Percentiles rank a stretch among this genome's conserved stretches.
These are phyloP conservation scores for Acleris holmiana DNA, from an alignment of 2,888 invertebrate species.

Conservation along the genomic window DNA sequence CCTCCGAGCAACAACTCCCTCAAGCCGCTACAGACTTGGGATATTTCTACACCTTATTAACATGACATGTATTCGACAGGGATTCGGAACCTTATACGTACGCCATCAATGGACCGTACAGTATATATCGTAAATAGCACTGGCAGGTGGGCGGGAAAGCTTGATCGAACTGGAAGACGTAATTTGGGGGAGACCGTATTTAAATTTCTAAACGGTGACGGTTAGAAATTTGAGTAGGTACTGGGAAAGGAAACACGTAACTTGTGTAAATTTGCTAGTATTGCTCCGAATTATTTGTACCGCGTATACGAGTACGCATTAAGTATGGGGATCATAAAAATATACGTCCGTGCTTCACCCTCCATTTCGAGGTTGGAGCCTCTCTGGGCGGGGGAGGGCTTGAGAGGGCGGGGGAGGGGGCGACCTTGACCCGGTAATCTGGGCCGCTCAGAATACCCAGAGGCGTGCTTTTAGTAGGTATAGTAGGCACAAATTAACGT, in stretches of 20 bases:
- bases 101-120: no score
- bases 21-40: no score
- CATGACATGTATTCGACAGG: no score
- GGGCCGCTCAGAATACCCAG: conserved; percentile 30
- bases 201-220: no score
- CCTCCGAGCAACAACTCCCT: no score
- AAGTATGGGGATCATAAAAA: conserved; percentile 43
- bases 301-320: conserved; percentile 20
- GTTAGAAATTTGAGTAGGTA: no score
- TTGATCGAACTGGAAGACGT: no score
- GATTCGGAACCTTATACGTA: no score
- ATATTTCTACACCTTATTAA: no score
- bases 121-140: no score
- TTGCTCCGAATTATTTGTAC: conserved; percentile 20
- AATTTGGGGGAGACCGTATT: no score
- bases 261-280: conserved; percentile 13
- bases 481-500: conserved; percentile 28
- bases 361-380: conserved; percentile 46
- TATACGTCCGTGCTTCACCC: conserved; percentile 47
- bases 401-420: conserved; percentile 28
- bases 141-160: no score
- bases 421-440: conserved; percentile 50
- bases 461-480: conserved; percentile 29
- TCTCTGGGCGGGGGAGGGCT: conserved; percentile 26
- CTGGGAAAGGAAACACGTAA: background rate